phyloP scores from a whole-genome alignment of 2,888 invertebrate genomes.

The Drosophila rellima region DNA sequence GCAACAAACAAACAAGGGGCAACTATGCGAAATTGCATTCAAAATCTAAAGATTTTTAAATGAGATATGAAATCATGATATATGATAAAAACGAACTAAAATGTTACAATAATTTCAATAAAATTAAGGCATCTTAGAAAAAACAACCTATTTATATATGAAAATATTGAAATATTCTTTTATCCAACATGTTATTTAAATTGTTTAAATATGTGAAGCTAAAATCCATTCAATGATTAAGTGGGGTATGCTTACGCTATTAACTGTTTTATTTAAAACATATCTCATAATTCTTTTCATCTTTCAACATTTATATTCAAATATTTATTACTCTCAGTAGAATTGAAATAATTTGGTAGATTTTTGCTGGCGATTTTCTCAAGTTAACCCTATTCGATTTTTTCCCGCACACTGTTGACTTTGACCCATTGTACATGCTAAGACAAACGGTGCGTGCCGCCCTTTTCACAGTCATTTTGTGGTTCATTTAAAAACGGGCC shows the following conservation, averaged over 20 bases:
- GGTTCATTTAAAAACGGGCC: conserved; percentile 69
- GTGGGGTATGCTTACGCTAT: too few species aligned
- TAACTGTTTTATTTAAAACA: too few species aligned
- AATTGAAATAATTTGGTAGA: not conserved
- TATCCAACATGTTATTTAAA: too few species aligned
- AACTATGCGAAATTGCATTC: not conserved
- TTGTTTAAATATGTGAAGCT: too few species aligned
- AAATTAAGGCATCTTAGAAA: too few species aligned
- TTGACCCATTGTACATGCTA: conserved; percentile 42
- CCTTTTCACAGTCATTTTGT: conserved; percentile 72
- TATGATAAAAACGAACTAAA: not conserved
- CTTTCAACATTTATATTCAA: not conserved
- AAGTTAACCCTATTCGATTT: not conserved
- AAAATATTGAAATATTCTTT: too few species aligned
- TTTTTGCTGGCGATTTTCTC: not conserved
- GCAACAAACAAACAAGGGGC: conserved; percentile 27
- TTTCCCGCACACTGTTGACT: rapidly evolving
- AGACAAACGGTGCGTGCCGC: conserved; percentile 59
- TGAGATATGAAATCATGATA: too few species aligned
- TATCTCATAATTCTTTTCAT: not conserved
- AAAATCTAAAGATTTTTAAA: not conserved
- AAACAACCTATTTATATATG: too few species aligned
- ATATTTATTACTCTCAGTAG: not conserved
- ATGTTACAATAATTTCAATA: not conserved
- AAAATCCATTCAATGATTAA: too few species aligned